Conservation (phyloP, 30 jellyfish, hydroid and myxozoan species). For the Morbakka virulenta region DNA sequence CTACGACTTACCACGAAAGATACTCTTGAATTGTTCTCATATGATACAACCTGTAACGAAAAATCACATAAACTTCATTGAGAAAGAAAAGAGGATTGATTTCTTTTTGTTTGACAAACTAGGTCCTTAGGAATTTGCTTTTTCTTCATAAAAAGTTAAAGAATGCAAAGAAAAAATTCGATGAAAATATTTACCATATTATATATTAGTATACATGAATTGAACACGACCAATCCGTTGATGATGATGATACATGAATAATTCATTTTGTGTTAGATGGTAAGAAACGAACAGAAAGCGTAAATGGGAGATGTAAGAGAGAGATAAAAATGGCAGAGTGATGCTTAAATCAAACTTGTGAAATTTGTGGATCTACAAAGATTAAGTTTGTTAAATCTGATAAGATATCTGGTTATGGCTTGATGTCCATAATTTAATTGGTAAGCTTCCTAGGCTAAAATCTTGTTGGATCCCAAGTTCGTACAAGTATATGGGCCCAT, state of each 20-base stretch:
- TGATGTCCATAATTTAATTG: constrained; percentile 7
- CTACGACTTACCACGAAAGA: constrained; percentile 18
- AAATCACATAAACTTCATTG: constrained; percentile 3
- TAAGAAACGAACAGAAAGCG: constrained; percentile 7
- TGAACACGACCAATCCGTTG: too few relatives aligned
- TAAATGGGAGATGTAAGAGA: too few relatives aligned
- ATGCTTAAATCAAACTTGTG: constrained; percentile 27
- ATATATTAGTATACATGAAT: too few relatives aligned
- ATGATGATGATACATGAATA: not conserved
- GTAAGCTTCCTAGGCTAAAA: constrained; percentile 12
- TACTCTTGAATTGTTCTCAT: constrained; percentile 22
- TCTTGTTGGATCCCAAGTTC: constrained; percentile 21
- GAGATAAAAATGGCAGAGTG: constrained; percentile 7
- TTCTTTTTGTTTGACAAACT: constrained; percentile 7
- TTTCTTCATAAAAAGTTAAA: constrained; percentile 1
- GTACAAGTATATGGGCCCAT: not conserved
- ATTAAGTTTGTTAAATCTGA: too few relatives aligned
- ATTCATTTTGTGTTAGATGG: constrained; percentile 43
- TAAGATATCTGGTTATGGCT: constrained; percentile 4
- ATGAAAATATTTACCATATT: constrained; percentile 28
- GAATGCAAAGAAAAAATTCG: constrained; percentile 7
- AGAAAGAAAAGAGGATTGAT: constrained; percentile 21
- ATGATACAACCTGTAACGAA: constrained; percentile 38
- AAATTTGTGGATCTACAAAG: too few relatives aligned
- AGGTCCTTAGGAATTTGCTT: constrained; percentile 11